Evolutionary conservation across 2,797 vertebrate species (phyloP), one percentile per base, ranked within the genome.

Genomic region (Pipistrellus kuhlii): DNA sequence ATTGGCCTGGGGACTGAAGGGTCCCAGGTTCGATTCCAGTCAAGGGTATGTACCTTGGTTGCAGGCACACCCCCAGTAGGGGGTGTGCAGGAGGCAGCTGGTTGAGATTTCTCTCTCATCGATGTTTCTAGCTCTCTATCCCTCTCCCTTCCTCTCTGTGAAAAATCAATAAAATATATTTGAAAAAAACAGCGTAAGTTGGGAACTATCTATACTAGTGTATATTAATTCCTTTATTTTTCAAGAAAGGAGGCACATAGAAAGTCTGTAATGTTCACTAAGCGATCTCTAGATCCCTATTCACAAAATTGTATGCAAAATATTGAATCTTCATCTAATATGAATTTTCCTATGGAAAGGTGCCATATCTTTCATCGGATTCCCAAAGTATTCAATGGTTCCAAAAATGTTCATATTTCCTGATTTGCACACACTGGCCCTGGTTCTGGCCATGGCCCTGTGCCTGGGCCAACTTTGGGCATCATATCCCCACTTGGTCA

Each of bases 311-410:
- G 9, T 27, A 87, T 51, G 14, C 25, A 91, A 87, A 91, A 87
- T 35, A 68, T 0, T 27, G 23, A 83, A 35, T 88, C 64, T 66
- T 91, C n/a, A 69, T 2, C 44, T 18, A 38, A 51, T 5, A 6
- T 23, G 25, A 66, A n/a, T 55, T 82, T 76, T 76, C n/a, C 72
- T 53, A 53, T 15, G 53, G 62, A 94, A 91, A 94, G 78, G 23
- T 13, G 5, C 13, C 13, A 0, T 51, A 35, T 46, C 46, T 83
- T 88, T 80, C 53, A 78, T 71, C n/a, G 64, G 46, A 92, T 84
- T 80, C 41, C 20, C 59, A 69, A 77, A 91, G 30, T n/a, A 53
- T 66, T 85, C 44, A 8, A 9, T 18, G 48, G 18, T n/a, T 90
- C 57, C 17, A 32, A 86, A 68, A 88, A 14, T 21, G 5, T 59